Evolutionary conservation across 2,113 vertebrate genomes (phyloP).

Genomic region (Chitala chitala): DNA sequence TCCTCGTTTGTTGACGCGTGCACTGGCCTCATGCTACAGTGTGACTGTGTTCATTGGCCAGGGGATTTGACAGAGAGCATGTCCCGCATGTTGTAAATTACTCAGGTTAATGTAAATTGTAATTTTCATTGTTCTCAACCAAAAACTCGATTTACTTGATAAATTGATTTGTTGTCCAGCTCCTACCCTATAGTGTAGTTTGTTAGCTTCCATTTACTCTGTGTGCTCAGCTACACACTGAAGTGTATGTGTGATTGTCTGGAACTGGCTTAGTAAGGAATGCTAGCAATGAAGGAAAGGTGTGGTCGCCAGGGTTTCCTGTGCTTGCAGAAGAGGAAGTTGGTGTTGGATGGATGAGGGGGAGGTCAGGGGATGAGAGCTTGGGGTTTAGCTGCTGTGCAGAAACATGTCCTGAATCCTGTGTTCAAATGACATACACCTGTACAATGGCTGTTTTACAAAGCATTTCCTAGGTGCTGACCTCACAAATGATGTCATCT

Average conservation of each 20-base stretch:
- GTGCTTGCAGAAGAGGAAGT: constrained; percentile 31
- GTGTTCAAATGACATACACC: background rate
- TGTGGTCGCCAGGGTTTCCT: constrained; percentile 56
- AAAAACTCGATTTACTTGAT: no score
- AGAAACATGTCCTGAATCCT: background rate
- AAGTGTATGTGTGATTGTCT: background rate
- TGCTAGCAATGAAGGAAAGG: constrained; percentile 56
- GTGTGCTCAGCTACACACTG: background rate
- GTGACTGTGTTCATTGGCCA: no score
- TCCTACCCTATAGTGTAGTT: background rate
- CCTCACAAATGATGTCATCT: background rate
- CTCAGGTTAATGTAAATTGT: no score
- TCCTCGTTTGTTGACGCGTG: no score
- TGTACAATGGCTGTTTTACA: background rate
- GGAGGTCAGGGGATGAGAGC: no score
- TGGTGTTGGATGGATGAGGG: no score
- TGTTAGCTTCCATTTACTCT: background rate
- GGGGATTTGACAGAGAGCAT: no score
- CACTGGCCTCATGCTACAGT: no score
- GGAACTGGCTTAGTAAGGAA: constrained; percentile 36
- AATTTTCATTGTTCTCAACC: no score
- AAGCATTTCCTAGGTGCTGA: background rate
- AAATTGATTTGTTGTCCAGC: no score
- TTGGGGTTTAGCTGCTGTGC: background rate
- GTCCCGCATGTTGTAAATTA: no score